Base-by-base conservation (phyloP, 2,113 vertebrate species). In the Epinephelus fuscoguttatus region DNA sequence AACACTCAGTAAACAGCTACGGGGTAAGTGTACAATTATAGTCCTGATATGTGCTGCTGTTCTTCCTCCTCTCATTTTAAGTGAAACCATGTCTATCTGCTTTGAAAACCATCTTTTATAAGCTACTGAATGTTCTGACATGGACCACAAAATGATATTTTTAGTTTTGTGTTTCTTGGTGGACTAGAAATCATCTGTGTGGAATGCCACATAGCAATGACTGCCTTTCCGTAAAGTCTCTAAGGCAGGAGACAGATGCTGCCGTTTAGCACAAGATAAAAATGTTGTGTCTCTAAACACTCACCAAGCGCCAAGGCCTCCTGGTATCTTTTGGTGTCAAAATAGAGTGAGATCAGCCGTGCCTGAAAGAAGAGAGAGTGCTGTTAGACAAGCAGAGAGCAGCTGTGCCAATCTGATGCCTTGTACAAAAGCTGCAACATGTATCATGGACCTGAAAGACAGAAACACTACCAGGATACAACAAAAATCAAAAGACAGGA, bases 261-360 rank as follows among this genome's bases (percentile, higher is more conserved):
- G 52, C 5, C 17, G 30, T 63, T 37, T 9, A 37, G 0, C 10
- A 59, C 59, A n/a, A 64, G 42, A 10, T 10, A 12, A 14, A 21
- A 21, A 53, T 33, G 47, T 47, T 1, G 8, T 0, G 27, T 59
- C 6, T 81, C 23, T 6, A 17, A 71, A 66, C 70, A 92, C 97
- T 97, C 88, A 99, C 98, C 98, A 40, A 99, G 96, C 64, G 98
- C 96, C 93, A 99, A 95, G 42, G 98, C 98, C 95, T 99, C 98
- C 89, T 98, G 98, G 95, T 98, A 99, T 95, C 97, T 95, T 96
- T 98, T 98, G 93, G 98, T 99, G 95, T 99, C 98, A 83, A 99
- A 99, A 94, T 99, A 99, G 90, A 99, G 95, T 8, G 98, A 97
- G 90, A 99, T 97, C 92, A 99, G 94, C 81, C 98, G 97, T 27